phyloP scores from a whole-genome alignment of 2,113 vertebrate genomes.

The Barbus barbus region DNA sequence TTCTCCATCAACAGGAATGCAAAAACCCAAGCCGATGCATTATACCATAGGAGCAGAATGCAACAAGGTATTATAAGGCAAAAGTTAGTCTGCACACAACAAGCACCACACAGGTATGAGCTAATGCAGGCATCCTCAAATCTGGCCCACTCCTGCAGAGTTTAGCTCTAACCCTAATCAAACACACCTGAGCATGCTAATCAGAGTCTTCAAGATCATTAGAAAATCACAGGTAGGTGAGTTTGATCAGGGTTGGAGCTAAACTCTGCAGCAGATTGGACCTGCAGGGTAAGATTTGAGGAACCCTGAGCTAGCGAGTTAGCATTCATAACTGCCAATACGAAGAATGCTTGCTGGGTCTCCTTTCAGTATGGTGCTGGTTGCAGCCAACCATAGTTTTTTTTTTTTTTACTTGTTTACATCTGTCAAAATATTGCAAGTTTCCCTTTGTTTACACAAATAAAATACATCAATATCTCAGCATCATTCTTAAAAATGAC shows the following conservation, averaged over 20 bases:
- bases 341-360: not conserved
- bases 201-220: too few species aligned
- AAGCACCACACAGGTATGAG: slow-evolving; percentile 51
- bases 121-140: too few species aligned
- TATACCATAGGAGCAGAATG: slow-evolving; percentile 58
- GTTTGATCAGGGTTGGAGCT: too few species aligned
- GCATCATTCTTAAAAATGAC: not conserved
- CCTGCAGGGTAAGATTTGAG: too few species aligned
- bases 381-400: not conserved
- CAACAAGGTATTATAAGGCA: slow-evolving; percentile 76
- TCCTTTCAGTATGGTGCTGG: slow-evolving; percentile 1
- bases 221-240: too few species aligned
- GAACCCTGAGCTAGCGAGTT: too few species aligned
- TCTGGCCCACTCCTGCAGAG: too few species aligned
- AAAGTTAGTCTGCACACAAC: slow-evolving; percentile 55
- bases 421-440: slow-evolving; percentile 57
- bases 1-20: slow-evolving; percentile 74
- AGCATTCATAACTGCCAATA: not conserved
- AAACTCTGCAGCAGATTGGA: too few species aligned
- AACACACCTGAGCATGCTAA: too few species aligned
- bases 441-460: slow-evolving; percentile 34
- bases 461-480: slow-evolving; percentile 54
- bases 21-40: slow-evolving; percentile 67
- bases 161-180: too few species aligned
- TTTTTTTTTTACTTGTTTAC: not conserved